Evolutionary conservation across 2,888 invertebrate genomes (phyloP), one percentile per base, ranked within the genome.

Genomic region (Automeris io): DNA sequence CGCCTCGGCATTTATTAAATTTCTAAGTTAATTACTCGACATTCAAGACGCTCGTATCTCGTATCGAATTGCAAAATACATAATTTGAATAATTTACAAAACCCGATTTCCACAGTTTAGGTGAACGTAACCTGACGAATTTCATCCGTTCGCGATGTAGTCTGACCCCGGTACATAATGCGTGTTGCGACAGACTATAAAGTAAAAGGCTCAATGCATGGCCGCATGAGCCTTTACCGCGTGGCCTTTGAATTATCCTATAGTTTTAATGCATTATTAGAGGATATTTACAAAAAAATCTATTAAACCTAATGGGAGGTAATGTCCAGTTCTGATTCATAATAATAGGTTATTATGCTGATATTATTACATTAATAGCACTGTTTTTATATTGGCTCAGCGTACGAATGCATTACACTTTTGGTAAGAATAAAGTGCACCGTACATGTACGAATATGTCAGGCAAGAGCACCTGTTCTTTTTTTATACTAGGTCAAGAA

Each of bases 131-230:
- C 39, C 25, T 39, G 25, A 39, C 22, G 34, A 53, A 51, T 62
- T 61, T 62, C 58, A 61, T 62, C 57, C 62, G 60, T 57, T 69
- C 61, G 52, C 57, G 57, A 54, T 51, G 53, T 51, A 53, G 54
- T 43, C 56, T 70, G 73, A 74, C 76, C 76, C 72, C 70, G 65
- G 47, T 47, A 43, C 37, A 49, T 44, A 39, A 54, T 47, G 49
- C 51, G 45, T 47, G 62, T 62, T 57, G 66, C 55, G 47, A 61
- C 59, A 61, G 51, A 58, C n/a, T n/a, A 50, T 42, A 57, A 61
- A 70, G 52, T 49, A 52, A 52, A 41, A 70, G 73, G 70, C 60
- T 54, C 45, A 49, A 63, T 60, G 61, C 61, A 69, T 65, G 59
- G 63, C 58, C 61, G 54, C 45, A 41, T 46, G 52, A 45, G 50